Evolutionary conservation across 2,113 vertebrate species (phyloP).

Genomic region (Centropus bengalensis): DNA sequence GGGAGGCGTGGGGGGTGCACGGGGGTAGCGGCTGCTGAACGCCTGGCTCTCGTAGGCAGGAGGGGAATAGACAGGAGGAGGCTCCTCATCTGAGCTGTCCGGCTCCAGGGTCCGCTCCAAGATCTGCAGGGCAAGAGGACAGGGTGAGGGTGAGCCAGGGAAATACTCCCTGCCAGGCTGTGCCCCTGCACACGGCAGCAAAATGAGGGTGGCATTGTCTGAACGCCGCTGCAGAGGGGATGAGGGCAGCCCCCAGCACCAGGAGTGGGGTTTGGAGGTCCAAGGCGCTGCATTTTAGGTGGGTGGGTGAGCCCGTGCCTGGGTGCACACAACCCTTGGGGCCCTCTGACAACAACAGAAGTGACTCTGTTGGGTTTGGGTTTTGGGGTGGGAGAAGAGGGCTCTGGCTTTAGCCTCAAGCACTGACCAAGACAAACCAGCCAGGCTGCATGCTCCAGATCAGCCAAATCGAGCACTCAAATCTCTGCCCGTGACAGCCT

Average conservation of each 20-base stretch:
- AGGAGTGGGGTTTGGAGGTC: neutral
- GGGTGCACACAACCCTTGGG: neutral
- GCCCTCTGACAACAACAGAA: neutral
- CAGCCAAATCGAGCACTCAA: rapidly evolving
- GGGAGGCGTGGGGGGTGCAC: conserved; percentile 82
- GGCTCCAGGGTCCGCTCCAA: conserved; percentile 94
- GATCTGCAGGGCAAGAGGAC: conserved; percentile 74
- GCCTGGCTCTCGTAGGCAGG: conserved; percentile 90
- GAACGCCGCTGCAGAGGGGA: neutral
- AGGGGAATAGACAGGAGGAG: conserved; percentile 94
- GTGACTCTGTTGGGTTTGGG: neutral
- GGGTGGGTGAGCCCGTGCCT: neutral
- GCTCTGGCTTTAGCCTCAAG: neutral
- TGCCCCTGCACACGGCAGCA: rapidly evolving
- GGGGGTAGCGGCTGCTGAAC: conserved; percentile 74
- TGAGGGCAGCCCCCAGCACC: neutral
- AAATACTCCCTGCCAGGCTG: neutral
- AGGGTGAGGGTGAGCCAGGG: neutral
- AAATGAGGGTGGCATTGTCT: rapidly evolving
- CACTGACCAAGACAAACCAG: neutral
- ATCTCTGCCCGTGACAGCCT: neutral
- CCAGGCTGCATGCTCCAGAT: neutral
- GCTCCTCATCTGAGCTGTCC: conserved; percentile 95
- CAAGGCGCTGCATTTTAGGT: rapidly evolving
- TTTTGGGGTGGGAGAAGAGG: neutral